Conservation (phyloP, 2,113 vertebrate genomes). For the Guaruba guarouba region DNA sequence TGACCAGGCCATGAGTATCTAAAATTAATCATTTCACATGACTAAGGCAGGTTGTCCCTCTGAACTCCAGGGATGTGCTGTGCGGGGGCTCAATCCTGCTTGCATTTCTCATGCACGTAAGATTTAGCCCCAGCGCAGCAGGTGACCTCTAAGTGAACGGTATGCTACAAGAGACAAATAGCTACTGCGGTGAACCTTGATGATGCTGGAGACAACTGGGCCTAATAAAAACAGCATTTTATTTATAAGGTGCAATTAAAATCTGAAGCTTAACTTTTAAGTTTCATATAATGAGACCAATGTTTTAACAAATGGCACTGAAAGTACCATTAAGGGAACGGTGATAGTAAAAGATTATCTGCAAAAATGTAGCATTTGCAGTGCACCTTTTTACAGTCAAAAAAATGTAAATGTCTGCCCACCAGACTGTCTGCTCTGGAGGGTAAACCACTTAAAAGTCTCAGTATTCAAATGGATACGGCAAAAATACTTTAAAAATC, state of each 20-base stretch:
- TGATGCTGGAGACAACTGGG: slow-evolving; percentile 35
- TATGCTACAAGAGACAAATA: slow-evolving; percentile 34
- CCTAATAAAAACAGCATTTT: slow-evolving; percentile 51
- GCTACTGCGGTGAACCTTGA: slow-evolving; percentile 52
- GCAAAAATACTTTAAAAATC: slow-evolving; percentile 39
- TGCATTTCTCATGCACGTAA: slow-evolving; percentile 21
- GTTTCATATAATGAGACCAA: slow-evolving; percentile 30
- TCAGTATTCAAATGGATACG: neutral
- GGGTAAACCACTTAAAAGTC: neutral
- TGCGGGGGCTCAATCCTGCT: slow-evolving; percentile 1
- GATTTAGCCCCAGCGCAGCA: slow-evolving; percentile 24
- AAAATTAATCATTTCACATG: slow-evolving; percentile 16
- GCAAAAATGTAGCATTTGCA: neutral
- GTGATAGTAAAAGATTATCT: slow-evolving; percentile 3
- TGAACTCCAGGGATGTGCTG: slow-evolving; percentile 21
- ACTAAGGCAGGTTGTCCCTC: slow-evolving; percentile 4
- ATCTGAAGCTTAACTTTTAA: slow-evolving; percentile 35
- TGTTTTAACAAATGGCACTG: slow-evolving; percentile 35
- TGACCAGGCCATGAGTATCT: neutral
- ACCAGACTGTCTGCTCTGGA: neutral
- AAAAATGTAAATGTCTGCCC: neutral
- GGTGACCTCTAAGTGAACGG: slow-evolving; percentile 4
- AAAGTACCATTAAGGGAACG: neutral
- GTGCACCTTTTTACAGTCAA: neutral
- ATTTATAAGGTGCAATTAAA: slow-evolving; percentile 58